Percentiles rank a stretch among this genome's conserved stretches.
Evolutionary conservation across 2,888 invertebrate genomes (phyloP).

Genomic region (Xiphydria camelus): DNA sequence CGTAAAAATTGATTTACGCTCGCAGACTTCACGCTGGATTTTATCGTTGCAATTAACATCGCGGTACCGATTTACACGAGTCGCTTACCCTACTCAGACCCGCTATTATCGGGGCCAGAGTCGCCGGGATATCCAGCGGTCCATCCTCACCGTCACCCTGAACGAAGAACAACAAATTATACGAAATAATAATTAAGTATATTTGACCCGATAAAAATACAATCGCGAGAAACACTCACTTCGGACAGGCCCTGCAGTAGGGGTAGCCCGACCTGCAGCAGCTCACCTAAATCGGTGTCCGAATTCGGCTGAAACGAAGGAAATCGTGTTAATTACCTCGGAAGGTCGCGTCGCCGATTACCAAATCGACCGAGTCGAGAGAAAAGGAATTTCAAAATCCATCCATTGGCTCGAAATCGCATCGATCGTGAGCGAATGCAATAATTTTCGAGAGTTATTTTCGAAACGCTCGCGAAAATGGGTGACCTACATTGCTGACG

Average conservation of each 20-base stretch:
- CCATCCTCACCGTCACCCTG: neutral
- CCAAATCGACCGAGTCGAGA: too few relatives aligned
- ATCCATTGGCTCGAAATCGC: too few relatives aligned
- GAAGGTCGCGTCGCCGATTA: too few relatives aligned
- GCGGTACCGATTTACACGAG: too few relatives aligned
- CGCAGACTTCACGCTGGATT: too few relatives aligned
- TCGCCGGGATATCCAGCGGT: neutral
- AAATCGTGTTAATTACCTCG: too few relatives aligned
- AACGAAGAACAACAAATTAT: too few relatives aligned
- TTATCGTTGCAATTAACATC: too few relatives aligned
- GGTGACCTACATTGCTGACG: conserved; percentile 49
- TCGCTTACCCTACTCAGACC: neutral
- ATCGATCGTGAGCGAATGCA: neutral
- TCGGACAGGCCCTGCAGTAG: conserved; percentile 47
- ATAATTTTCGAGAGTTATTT: neutral
- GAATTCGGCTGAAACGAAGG: conserved; percentile 42
- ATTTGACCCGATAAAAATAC: neutral
- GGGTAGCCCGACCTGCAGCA: conserved; percentile 44
- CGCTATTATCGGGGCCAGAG: neutral
- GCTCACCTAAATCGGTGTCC: conserved; percentile 42
- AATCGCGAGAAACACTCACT: conserved; percentile 35
- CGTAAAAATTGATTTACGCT: too few relatives aligned
- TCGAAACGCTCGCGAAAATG: too few relatives aligned
- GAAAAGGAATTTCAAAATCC: too few relatives aligned
- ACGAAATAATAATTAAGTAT: neutral